Conservation (phyloP, 2,797 vertebrate genomes). For the Myiotriccus ornatus region DNA sequence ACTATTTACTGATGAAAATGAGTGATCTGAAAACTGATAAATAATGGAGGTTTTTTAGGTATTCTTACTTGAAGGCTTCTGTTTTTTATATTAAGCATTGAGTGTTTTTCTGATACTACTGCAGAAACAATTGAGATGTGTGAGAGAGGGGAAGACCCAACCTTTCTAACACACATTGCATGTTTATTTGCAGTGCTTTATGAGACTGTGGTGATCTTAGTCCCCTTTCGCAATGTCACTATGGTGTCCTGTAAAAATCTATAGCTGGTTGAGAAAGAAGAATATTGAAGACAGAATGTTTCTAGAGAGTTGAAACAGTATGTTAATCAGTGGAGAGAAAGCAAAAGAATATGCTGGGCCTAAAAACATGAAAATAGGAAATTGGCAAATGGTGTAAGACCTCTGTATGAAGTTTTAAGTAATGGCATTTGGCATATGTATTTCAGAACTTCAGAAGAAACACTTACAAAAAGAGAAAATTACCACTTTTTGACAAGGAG, state of each 20-base stretch:
- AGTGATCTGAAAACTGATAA: not conserved
- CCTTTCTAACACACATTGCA: not conserved
- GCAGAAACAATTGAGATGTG: not conserved
- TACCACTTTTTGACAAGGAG: conserved; percentile 46
- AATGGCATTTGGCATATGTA: not conserved
- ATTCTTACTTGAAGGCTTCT: not conserved
- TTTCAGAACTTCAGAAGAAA: conserved; percentile 27
- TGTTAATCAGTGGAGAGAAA: not conserved
- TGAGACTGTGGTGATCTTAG: not conserved
- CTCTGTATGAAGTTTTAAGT: not conserved
- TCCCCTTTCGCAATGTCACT: not conserved
- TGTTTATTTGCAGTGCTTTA: not conserved
- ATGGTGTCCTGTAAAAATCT: not conserved
- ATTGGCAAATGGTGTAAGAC: not conserved
- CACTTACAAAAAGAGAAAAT: not conserved
- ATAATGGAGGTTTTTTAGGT: not conserved
- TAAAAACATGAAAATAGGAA: not conserved
- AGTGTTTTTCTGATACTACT: not conserved
- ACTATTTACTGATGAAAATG: not conserved
- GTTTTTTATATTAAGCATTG: not conserved
- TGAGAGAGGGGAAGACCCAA: not conserved
- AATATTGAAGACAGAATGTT: not conserved
- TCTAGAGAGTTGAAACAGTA: not conserved
- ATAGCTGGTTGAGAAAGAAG: not conserved
- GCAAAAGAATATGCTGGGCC: not conserved